Percentiles rank a stretch among this genome's conserved stretches.
phyloP scores from a whole-genome alignment of 37 sponge, comb jelly and placozoan genomes.

The Aplysina aerophoba region DNA sequence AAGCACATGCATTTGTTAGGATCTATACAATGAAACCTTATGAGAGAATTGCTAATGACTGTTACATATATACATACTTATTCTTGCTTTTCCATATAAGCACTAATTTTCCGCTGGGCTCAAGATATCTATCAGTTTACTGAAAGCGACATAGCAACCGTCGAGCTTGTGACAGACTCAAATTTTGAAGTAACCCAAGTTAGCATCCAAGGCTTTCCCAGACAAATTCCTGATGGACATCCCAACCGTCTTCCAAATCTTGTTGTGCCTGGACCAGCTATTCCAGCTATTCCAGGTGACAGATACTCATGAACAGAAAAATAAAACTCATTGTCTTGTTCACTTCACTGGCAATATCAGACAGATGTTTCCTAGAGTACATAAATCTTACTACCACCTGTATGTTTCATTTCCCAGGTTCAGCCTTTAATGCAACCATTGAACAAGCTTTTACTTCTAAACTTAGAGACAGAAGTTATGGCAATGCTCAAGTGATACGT shows the following conservation, averaged over 20 bases:
- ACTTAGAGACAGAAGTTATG: too few relatives aligned
- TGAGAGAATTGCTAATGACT: too few relatives aligned
- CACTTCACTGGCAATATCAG: too few relatives aligned
- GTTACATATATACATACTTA: neutral
- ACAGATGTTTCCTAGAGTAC: too few relatives aligned
- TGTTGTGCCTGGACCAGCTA: neutral
- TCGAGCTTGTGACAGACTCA: neutral
- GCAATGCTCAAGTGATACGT: too few relatives aligned
- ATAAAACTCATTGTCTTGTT: too few relatives aligned
- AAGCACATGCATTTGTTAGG: neutral
- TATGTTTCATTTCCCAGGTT: too few relatives aligned
- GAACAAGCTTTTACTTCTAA: too few relatives aligned
- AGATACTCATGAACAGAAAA: neutral
- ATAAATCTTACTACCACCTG: too few relatives aligned
- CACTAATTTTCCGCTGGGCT: neutral
- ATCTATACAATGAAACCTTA: neutral
- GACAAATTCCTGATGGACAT: neutral
- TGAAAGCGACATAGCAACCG: neutral
- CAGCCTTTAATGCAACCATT: too few relatives aligned
- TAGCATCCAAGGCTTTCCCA: neutral
- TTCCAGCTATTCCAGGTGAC: neutral
- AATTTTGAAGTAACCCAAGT: neutral
- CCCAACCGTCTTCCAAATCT: neutral
- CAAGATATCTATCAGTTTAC: neutral
- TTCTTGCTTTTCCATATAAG: neutral